phyloP scores from a whole-genome alignment of 1,140 invertebrate species.

The Zaprionus kolodkinae region DNA sequence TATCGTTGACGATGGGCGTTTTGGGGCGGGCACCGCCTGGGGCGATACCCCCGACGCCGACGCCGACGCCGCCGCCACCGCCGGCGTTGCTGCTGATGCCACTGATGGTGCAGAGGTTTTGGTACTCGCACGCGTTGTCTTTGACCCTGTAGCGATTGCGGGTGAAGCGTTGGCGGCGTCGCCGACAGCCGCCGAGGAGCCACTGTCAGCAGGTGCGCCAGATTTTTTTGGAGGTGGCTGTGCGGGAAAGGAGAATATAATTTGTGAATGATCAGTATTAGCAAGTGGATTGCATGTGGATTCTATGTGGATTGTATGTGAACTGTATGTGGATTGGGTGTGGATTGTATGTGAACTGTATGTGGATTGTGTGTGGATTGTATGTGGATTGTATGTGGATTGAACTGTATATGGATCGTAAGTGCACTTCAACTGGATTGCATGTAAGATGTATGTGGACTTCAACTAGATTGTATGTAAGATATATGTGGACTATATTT shows the following conservation, averaged over 20 bases:
- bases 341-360: not conserved
- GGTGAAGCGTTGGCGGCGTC: slow-evolving; percentile 70
- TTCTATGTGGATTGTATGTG: not conserved
- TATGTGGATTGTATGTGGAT: not conserved
- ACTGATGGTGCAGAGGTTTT: slow-evolving; percentile 58
- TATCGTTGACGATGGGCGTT: slow-evolving; percentile 81
- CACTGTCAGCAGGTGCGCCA: slow-evolving; percentile 84
- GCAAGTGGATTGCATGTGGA: not conserved
- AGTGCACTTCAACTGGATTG: not conserved
- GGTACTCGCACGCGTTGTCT: slow-evolving; percentile 70
- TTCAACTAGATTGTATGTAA: too few relatives aligned
- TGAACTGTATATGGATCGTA: not conserved
- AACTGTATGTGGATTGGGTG: not conserved
- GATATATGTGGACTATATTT: not conserved
- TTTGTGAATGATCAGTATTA: not conserved
- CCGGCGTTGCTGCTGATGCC: not conserved
- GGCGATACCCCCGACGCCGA: not conserved
- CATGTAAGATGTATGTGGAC: not conserved
- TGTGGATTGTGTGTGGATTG: not conserved
- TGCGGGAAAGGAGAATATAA: slow-evolving; percentile 5
- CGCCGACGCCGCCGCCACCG: not conserved
- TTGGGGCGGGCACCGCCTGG: slow-evolving; percentile 40
- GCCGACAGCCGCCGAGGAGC: slow-evolving; percentile 77
- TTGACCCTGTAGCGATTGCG: slow-evolving; percentile 75
- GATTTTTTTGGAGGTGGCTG: slow-evolving; percentile 76